Percentiles rank a stretch among this genome's conserved stretches.
These are phyloP conservation scores for Dasypus novemcinctus DNA, from an alignment of 2,113 vertebrate genomes.

Conservation along the genomic window DNA sequence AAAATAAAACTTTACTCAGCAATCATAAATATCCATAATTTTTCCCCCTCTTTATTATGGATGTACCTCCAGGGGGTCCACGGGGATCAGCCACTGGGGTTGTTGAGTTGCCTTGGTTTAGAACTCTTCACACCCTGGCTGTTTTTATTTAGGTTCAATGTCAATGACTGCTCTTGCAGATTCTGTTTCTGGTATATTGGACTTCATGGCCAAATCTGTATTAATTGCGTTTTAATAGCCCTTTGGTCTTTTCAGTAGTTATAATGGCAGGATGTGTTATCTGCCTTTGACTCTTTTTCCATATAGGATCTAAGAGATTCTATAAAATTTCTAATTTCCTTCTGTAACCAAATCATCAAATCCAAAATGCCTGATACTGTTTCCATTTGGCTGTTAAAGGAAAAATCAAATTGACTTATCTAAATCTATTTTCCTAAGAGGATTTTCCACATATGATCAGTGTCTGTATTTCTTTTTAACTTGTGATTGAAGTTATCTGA, in stretches of 20 bases:
- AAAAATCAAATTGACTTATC: background rate
- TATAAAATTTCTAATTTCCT: background rate
- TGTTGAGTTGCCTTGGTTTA: no score
- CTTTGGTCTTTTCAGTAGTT: background rate
- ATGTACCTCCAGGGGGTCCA: background rate
- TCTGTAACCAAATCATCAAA: background rate
- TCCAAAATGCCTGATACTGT: background rate
- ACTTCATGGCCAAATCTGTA: background rate
- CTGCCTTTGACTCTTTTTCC: background rate
- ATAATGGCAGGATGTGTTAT: background rate
- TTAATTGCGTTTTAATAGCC: background rate
- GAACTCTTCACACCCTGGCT: background rate
- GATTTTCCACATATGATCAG: background rate
- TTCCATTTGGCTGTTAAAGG: background rate
- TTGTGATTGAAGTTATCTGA: background rate
- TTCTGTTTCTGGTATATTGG: background rate
- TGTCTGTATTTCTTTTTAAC: background rate
- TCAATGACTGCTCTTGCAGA: background rate
- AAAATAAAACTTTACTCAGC: background rate
- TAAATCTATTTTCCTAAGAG: background rate
- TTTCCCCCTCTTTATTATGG: background rate
- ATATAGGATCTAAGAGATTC: background rate
- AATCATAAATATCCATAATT: background rate
- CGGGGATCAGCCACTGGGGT: background rate
- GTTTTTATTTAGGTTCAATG: background rate